Evolutionary conservation across 2,113 vertebrate genomes (phyloP), one percentile per base, ranked within the genome.

Genomic region (Sturnira hondurensis): DNA sequence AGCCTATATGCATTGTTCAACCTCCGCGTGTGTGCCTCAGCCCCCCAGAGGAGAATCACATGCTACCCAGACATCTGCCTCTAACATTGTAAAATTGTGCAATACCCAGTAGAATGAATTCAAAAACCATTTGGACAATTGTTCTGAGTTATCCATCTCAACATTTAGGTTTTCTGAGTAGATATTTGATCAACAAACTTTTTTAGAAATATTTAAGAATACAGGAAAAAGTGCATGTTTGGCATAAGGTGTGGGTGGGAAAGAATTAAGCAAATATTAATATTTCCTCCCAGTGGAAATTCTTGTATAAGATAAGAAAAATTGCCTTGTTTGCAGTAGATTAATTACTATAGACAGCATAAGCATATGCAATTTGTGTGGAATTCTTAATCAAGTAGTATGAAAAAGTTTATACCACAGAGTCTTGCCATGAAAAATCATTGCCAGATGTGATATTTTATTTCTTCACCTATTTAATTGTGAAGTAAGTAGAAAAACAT

Each of bases 341-440:
- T 93, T 74, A 84, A 88, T 96, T 96, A 74, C 31, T 43, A 17
- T n/a, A 77, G 76, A 82, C 73, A 15, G 22, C 74, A 77, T 50
- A 89, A 94, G 19, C 61, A 91, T 68, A 77, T 96, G 74, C 80
- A 93, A 95, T 91, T 80, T 93, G 26, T 63, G 54, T 85, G 68
- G 54, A 82, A 82, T 93, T 94, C 63, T 91, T 90, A 22, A 87
- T 95, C 68, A 96, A 94, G 89, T 74, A 74, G 22, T 86, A 61
- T 67, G 81, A 89, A 95, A 67, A 84, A 52, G 67, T 70, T 95
- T 94, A 38, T 80, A 77, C 63, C 47, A 43, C 36, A 94, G 74
- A 86, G 92, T 76, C 63, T 82, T 95, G 80, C 43, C 38, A 19
- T 95, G 85, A 84, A 76, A 92, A 94, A 80, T 43, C 81, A 61